phyloP scores from a whole-genome alignment of 2,888 invertebrate genomes.

The Pandemis cinnamomeana region DNA sequence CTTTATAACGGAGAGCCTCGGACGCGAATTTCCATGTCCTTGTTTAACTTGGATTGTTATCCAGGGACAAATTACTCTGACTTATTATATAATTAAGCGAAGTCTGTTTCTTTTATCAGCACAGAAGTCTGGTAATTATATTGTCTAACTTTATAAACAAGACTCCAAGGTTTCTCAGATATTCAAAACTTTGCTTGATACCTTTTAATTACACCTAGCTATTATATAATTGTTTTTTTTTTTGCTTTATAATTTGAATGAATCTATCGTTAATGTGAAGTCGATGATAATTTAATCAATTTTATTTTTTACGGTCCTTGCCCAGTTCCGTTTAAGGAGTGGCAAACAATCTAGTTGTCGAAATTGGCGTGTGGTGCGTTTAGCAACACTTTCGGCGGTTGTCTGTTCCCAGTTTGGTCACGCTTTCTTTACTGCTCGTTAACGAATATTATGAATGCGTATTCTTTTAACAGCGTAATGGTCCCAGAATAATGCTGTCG shows the following conservation, averaged over 20 bases:
- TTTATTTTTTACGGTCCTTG: slow-evolving; percentile 9
- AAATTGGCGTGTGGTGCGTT: slow-evolving; percentile 47
- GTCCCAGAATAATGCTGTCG: slow-evolving; percentile 8
- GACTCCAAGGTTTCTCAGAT: not conserved
- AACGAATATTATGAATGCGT: slow-evolving; percentile 27
- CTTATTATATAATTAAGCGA: slow-evolving; percentile 13
- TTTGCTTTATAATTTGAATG: not conserved
- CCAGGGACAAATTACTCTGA: not conserved
- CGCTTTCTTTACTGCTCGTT: slow-evolving; percentile 64
- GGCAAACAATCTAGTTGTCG: slow-evolving; percentile 44
- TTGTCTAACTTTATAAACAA: not conserved
- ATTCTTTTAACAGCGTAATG: slow-evolving; percentile 26
- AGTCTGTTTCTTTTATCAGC: slow-evolving; percentile 1
- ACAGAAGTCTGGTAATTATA: slow-evolving; percentile 1
- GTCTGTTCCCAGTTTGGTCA: slow-evolving; percentile 55
- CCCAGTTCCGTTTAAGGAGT: slow-evolving; percentile 18
- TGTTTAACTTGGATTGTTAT: slow-evolving; percentile 24
- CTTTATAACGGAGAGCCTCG: slow-evolving; percentile 4
- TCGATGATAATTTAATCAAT: slow-evolving; percentile 8
- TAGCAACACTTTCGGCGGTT: slow-evolving; percentile 65
- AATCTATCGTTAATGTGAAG: not conserved
- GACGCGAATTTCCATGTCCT: slow-evolving; percentile 9
- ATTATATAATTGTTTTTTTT: not conserved
- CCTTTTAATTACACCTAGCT: not conserved
- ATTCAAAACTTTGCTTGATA: not conserved